phyloP scores from a whole-genome alignment of 2,797 vertebrate genomes.

The Parauchenoglanis punctatus region DNA sequence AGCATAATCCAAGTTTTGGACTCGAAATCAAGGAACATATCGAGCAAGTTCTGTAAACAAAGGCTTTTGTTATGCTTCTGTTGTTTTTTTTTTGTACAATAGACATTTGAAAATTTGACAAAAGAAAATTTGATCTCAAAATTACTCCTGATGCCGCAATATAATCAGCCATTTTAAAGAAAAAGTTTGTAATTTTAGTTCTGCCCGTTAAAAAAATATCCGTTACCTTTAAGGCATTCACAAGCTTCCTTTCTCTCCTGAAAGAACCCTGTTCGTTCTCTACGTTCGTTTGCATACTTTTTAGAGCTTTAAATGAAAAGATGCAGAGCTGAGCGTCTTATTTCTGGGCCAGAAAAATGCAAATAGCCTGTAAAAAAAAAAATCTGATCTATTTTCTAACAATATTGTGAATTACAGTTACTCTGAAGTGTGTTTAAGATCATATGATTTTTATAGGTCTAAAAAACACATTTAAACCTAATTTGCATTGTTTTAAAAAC shows the following conservation, averaged over 20 bases:
- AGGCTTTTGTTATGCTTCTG: background rate
- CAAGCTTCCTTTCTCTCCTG: background rate
- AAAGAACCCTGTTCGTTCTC: background rate
- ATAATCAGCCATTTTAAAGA: background rate
- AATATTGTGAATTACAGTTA: background rate
- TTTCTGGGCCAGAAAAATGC: background rate
- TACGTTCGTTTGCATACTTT: background rate
- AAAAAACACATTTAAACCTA: background rate
- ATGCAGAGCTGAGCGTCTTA: background rate
- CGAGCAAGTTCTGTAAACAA: background rate
- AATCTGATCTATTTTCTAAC: background rate
- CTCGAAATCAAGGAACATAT: background rate
- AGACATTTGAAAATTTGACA: background rate
- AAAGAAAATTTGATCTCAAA: background rate
- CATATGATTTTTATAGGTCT: background rate
- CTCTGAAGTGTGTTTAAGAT: background rate
- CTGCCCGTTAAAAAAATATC: background rate
- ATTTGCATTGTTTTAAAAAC: background rate
- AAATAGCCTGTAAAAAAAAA: background rate
- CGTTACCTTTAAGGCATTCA: background rate
- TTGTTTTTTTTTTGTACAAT: background rate
- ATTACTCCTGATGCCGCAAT: too few species aligned
- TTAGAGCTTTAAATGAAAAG: background rate
- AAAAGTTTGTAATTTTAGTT: background rate
- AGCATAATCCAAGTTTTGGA: background rate